Percentiles rank a stretch among this genome's conserved stretches.
Conservation (phyloP, 2,888 invertebrate species). For the Alviniconcha strummeri region DNA sequence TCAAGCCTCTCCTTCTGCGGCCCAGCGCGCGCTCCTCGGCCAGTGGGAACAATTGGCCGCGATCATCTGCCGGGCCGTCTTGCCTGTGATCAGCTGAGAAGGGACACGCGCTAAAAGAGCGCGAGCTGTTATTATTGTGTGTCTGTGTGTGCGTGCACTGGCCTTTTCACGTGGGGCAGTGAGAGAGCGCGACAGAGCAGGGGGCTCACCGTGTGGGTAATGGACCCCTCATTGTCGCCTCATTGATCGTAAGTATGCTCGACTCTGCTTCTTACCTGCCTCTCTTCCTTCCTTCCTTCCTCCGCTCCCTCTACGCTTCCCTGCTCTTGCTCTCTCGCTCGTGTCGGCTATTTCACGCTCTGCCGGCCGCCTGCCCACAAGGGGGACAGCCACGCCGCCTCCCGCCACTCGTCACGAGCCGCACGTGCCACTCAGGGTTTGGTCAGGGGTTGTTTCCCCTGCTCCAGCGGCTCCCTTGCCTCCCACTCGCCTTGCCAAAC, state of each 20-base stretch:
- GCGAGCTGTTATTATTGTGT: neutral
- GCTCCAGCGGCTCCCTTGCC: neutral
- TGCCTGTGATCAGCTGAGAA: constrained; percentile 23
- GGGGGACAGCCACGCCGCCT: no score
- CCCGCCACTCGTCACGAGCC: no score
- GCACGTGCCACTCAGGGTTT: no score
- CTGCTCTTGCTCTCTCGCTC: neutral
- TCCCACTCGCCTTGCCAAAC: neutral
- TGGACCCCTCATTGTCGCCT: neutral
- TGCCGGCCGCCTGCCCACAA: neutral
- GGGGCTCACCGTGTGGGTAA: neutral
- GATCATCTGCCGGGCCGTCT: neutral
- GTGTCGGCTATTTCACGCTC: constrained; percentile 7
- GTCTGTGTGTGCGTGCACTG: neutral
- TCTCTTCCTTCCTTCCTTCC: neutral
- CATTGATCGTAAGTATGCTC: neutral
- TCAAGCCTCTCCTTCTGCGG: neutral
- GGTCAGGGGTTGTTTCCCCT: neutral
- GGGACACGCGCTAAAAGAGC: neutral
- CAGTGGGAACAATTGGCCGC: constrained; percentile 15
- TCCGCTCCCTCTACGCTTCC: neutral
- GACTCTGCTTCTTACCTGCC: neutral
- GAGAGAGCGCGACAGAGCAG: neutral
- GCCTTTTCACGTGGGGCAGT: neutral
- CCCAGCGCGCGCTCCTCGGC: neutral